Conservation (phyloP, 1,140 invertebrate species). For the Drosophila ambigua region DNA sequence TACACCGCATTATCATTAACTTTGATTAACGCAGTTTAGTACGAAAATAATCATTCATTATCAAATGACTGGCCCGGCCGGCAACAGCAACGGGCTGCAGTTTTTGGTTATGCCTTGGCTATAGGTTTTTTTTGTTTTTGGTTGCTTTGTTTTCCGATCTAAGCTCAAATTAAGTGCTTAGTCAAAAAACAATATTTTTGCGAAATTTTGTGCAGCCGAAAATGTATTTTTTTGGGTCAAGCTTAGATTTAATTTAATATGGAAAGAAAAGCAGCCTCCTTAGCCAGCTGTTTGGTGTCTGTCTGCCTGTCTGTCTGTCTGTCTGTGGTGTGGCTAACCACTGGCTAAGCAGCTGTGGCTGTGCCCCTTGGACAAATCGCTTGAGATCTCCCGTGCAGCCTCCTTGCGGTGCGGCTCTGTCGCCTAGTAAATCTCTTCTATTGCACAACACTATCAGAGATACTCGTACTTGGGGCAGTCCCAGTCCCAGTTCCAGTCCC, state of each 20-base stretch:
- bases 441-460: conserved; percentile 70
- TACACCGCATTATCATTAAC: conserved; percentile 71
- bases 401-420: not conserved
- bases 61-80: conserved; percentile 46
- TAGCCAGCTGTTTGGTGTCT: conserved; percentile 40
- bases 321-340: conserved; percentile 21
- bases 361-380: conserved; percentile 25
- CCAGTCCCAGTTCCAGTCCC: no score
- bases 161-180: conserved; percentile 69
- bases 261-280: conserved; percentile 11
- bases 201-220: conserved; percentile 8
- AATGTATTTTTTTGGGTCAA: conserved; percentile 66
- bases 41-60: conserved; percentile 79
- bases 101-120: conserved; percentile 4
- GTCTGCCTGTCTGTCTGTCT: not conserved
- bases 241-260: conserved; percentile 78
- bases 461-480: no score
- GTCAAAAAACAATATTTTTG: conserved; percentile 51
- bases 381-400: conserved; percentile 28
- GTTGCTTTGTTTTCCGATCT: conserved; percentile 17
- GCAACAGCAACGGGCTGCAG: conserved; percentile 18
- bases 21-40: conserved; percentile 78
- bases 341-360: conserved; percentile 7
- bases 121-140: conserved; percentile 6
- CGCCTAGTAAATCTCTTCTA: conserved; percentile 66